Conservation (phyloP, 2,113 vertebrate species). For the chimpanzee (Pan troglodytes) region NHGRI_mPanTro3-v2.1_pri NC_072403.2:173923001-173923500, state of each 20-base stretch:
- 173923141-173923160: background rate
- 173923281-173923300: too few relatives aligned
- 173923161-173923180: background rate
- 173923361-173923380: background rate
- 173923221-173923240: background rate
- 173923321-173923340: too few relatives aligned
- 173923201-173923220: background rate
- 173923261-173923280: background rate
- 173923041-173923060: rapidly evolving
- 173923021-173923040: background rate
- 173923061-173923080: background rate
- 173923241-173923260: background rate
- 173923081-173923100: background rate
- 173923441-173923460: background rate
- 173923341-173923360: background rate
- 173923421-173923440: background rate
- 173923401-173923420: background rate
- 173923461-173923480: rapidly evolving
- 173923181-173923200: background rate
- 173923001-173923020: background rate
- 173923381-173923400: background rate
- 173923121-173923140: background rate
- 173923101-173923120: background rate
- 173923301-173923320: too few relatives aligned
- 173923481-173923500: rapidly evolving